These are phyloP conservation scores for Emydocephalus ijimae DNA, from an alignment of 2,113 vertebrate genomes.

Conservation along the genomic window DNA sequence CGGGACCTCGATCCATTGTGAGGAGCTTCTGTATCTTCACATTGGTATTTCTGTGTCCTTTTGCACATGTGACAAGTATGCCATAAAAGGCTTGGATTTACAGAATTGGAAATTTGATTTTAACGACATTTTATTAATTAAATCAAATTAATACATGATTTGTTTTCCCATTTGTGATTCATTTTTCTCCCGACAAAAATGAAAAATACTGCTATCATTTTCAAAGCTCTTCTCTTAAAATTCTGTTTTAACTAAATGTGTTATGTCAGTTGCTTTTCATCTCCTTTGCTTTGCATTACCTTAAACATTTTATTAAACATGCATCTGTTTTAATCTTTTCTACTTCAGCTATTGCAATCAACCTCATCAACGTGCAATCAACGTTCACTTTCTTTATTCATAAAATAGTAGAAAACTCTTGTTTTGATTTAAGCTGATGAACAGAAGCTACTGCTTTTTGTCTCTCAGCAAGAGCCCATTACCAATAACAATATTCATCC, in stretches of 20 bases:
- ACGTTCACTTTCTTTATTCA: conserved; percentile 49
- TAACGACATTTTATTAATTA: not conserved
- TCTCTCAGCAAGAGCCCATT: conserved; percentile 49
- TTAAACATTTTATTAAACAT: conserved; percentile 40
- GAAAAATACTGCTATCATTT: not conserved
- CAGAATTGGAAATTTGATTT: not conserved
- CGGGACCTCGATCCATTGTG: not conserved
- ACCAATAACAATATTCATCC: conserved; percentile 48
- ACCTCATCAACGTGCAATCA: conserved; percentile 47
- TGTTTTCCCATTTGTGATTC: not conserved
- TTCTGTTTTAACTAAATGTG: not conserved
- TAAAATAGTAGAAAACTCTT: conserved; percentile 49
- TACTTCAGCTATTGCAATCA: conserved; percentile 44
- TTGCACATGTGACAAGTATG: not conserved
- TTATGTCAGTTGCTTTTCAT: not conserved
- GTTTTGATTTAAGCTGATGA: conserved; percentile 58
- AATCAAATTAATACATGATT: not conserved
- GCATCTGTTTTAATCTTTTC: conserved; percentile 41
- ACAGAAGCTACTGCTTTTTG: conserved; percentile 44
- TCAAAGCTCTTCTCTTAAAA: not conserved
- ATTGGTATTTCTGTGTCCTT: not conserved
- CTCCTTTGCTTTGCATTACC: not conserved
- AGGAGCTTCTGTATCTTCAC: not conserved
- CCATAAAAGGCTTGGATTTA: not conserved
- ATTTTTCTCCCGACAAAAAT: not conserved